phyloP scores from a whole-genome alignment of 2,797 vertebrate genomes.

The Liasis olivaceus region DNA sequence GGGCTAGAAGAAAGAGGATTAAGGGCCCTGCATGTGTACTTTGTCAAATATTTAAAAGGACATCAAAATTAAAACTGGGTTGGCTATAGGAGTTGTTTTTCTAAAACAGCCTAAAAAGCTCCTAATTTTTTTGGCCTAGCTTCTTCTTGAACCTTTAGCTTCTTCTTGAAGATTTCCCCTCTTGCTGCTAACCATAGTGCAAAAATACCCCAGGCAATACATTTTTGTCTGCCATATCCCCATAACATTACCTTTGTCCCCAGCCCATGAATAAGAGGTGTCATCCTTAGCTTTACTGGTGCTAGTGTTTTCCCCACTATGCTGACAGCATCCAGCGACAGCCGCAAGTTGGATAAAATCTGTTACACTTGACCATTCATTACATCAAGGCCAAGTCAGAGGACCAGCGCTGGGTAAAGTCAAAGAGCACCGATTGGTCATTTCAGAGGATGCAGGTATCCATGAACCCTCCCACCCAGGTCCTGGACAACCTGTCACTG shows the following conservation, averaged over 20 bases:
- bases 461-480: neutral
- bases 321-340: neutral
- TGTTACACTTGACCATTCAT: neutral
- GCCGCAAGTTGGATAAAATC: neutral
- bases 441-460: neutral
- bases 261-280: neutral
- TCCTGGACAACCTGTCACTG: neutral
- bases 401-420: neutral
- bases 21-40: neutral
- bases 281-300: neutral
- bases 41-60: constrained; percentile 1
- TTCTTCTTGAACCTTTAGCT: neutral
- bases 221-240: neutral
- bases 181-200: neutral
- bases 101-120: neutral
- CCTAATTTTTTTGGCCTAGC: neutral
- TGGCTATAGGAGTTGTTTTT: neutral
- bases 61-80: neutral
- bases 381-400: neutral
- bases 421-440: neutral
- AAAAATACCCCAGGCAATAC: neutral
- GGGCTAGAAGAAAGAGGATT: neutral
- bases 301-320: neutral
- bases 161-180: neutral
- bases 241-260: neutral